Conservation (phyloP, 1,140 invertebrate genomes). For the Drosophila persimilis region DNA sequence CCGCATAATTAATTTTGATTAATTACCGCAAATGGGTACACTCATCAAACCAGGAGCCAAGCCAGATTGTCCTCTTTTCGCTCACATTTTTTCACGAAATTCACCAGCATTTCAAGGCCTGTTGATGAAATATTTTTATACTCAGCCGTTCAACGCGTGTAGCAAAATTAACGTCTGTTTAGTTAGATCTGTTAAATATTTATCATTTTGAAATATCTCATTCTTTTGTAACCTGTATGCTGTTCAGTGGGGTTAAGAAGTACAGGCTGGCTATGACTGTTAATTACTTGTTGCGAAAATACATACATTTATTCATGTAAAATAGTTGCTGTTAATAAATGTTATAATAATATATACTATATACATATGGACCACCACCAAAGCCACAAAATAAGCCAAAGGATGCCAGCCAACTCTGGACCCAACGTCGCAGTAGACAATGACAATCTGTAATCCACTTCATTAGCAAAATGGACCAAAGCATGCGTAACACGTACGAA, state of each 20-base stretch:
- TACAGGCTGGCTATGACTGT: no score
- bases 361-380: no score
- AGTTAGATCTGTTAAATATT: no score
- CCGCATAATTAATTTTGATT: slow-evolving; percentile 61
- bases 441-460: slow-evolving; percentile 49
- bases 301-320: not conserved
- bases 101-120: slow-evolving; percentile 4
- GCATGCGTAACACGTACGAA: slow-evolving; percentile 59
- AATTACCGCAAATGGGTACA: slow-evolving; percentile 33
- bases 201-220: not conserved
- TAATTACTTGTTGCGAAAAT: no score
- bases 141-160: no score
- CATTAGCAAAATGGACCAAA: slow-evolving; percentile 55
- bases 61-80: not conserved
- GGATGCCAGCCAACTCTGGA: slow-evolving; percentile 21
- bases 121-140: slow-evolving; percentile 6
- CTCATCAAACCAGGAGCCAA: not conserved
- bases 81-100: slow-evolving; percentile 12
- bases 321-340: not conserved
- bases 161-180: no score
- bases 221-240: no score
- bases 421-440: not conserved
- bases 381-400: not conserved
- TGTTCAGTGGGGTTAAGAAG: no score
- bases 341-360: no score